A percentile compares a stretch with the other conserved stretches of the same genome.
Evolutionary conservation across 2,888 invertebrate genomes (phyloP).

Genomic region (Lithophane semibrunnea): DNA sequence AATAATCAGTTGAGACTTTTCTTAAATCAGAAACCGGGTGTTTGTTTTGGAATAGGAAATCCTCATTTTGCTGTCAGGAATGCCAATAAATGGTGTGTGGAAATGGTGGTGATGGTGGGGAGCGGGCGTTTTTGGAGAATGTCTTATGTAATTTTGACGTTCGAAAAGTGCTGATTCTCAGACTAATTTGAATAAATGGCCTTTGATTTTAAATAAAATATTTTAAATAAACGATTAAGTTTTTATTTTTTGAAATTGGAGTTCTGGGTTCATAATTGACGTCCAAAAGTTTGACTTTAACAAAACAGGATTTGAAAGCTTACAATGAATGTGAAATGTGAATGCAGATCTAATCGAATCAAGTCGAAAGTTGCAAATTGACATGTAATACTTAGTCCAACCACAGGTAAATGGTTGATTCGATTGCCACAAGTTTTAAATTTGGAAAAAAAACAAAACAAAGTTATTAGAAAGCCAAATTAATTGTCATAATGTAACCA

Average conservation of each 20-base stretch:
- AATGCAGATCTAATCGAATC: slow-evolving; percentile 46
- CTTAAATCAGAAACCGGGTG: too few relatives aligned
- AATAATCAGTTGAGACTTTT: too few relatives aligned
- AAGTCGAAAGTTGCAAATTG: slow-evolving; percentile 49
- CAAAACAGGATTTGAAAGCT: slow-evolving; percentile 44
- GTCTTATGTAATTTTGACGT: too few relatives aligned
- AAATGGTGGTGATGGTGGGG: too few relatives aligned
- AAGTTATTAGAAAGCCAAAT: slow-evolving; percentile 37
- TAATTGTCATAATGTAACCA: slow-evolving; percentile 7
- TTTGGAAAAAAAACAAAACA: slow-evolving; percentile 13
- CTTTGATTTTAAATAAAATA: background rate
- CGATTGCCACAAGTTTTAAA: background rate
- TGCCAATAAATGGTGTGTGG: background rate
- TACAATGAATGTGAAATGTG: slow-evolving; percentile 22
- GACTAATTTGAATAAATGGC: too few relatives aligned
- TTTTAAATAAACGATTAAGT: background rate
- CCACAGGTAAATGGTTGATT: background rate
- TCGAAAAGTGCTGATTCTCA: too few relatives aligned
- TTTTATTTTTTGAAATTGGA: background rate
- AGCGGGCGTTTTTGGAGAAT: too few relatives aligned
- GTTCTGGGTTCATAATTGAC: background rate
- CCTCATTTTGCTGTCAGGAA: background rate
- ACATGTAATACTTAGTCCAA: slow-evolving; percentile 10
- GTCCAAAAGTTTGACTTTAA: background rate
- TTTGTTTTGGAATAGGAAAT: background rate